Percentiles rank a stretch among this genome's conserved stretches.
These are phyloP conservation scores for Siderastrea radians DNA, from an alignment of 92 coral and sea anemone genomes.

Conservation along the genomic window DNA sequence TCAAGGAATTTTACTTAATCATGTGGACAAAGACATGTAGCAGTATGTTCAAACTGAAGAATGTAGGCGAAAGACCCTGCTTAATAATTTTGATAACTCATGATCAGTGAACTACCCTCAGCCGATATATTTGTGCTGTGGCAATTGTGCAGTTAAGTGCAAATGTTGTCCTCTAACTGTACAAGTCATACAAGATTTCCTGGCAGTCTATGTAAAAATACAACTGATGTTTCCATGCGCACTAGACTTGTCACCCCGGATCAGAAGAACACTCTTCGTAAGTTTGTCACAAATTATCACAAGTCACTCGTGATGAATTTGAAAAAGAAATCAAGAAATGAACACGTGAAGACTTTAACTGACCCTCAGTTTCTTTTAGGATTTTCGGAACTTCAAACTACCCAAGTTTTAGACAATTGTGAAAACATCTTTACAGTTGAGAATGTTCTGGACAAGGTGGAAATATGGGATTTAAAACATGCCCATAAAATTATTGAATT, in stretches of 20 bases:
- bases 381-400: slow-evolving; percentile 54
- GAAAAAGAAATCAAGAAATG: slow-evolving; percentile 28
- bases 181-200: slow-evolving; percentile 47
- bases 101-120: slow-evolving; percentile 5
- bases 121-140: slow-evolving; percentile 69
- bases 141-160: slow-evolving; percentile 65
- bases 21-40: slow-evolving; percentile 65
- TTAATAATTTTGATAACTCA: slow-evolving; percentile 48
- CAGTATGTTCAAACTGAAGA: slow-evolving; percentile 42
- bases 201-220: background rate
- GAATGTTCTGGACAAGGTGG: slow-evolving; percentile 43
- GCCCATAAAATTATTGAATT: slow-evolving; percentile 46
- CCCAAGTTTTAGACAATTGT: slow-evolving; percentile 42
- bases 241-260: slow-evolving; percentile 29
- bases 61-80: slow-evolving; percentile 57
- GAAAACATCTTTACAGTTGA: slow-evolving; percentile 32
- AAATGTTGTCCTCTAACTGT: slow-evolving; percentile 59
- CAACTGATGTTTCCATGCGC: background rate
- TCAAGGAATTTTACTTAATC: slow-evolving; percentile 38
- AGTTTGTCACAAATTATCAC: slow-evolving; percentile 23
- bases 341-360: slow-evolving; percentile 40
- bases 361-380: slow-evolving; percentile 54
- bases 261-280: slow-evolving; percentile 25
- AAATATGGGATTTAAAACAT: slow-evolving; percentile 67
- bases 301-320: slow-evolving; percentile 50